A percentile compares a stretch with the other conserved stretches of the same genome.
Conservation (phyloP, 2,113 vertebrate genomes). For the Chloroceryle aenea region DNA sequence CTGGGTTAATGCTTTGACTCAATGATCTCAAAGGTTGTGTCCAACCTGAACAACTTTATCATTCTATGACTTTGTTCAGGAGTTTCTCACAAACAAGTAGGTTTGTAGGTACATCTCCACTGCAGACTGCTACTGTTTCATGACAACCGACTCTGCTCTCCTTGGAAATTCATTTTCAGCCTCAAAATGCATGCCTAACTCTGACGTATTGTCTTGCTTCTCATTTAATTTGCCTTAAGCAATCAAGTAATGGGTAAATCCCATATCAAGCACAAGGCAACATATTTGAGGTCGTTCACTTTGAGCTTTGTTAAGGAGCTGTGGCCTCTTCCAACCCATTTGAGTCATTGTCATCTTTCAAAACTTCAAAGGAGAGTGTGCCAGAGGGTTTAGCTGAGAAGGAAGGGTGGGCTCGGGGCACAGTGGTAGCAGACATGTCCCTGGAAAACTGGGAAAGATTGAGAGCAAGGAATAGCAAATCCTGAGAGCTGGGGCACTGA, state of each 20-base stretch:
- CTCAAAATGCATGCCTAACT: background rate
- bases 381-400: background rate
- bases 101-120: background rate
- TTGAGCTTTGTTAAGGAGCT: background rate
- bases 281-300: background rate
- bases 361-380: background rate
- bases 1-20: background rate
- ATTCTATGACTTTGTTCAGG: background rate
- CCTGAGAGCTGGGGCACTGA: background rate
- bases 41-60: background rate
- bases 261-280: background rate
- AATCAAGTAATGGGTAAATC: background rate
- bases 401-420: background rate
- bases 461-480: background rate
- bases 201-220: background rate
- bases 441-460: background rate
- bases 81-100: background rate
- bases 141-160: background rate
- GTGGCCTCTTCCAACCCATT: background rate
- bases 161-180: accelerated
- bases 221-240: background rate
- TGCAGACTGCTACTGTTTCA: background rate
- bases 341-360: background rate
- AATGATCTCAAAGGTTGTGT: background rate
- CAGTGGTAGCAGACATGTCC: background rate